Base-by-base conservation (phyloP, 2,888 invertebrate genomes). In the Creontiades dilutus region DNA sequence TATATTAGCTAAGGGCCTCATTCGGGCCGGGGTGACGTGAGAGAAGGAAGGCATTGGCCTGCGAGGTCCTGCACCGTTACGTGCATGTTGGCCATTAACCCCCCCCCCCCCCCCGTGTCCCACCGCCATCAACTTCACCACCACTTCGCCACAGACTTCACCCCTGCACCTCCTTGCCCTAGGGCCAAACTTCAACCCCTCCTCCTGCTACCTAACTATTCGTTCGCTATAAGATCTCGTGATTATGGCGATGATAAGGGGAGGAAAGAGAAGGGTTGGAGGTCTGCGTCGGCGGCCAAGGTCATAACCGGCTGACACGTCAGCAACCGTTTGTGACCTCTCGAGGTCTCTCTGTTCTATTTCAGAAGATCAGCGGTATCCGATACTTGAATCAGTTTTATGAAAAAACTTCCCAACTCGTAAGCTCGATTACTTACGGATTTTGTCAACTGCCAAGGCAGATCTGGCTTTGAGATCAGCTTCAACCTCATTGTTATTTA, bases 51-150 rank as follows among this genome's bases (percentile, higher is more conserved):
- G 82, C 82, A 82, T 82, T 82, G 82, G 82, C 82, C 82, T 82
- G 82, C 48, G 52, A 82, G 52, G 82, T 52, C 82, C 82, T 82
- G 82, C 82, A 82, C 82, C 52, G 82, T 82, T 82, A 82, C 82
- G 82, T 82, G 82, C 82, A 47, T 27, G 47, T 82, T 52, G 48
- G 82, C 82, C 82, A 52, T 82, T 82, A 82, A 52, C 13, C 19
- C 13, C 52, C 52, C 23, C 27, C 82, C 47, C 82, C 52, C 81
- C 81, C 48, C 47, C n/a, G n/a, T n/a, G n/a, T n/a, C n/a, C 46
- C 81, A 9, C 46, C 9, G 0, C 37, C 76, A n/a, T n/a, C 28
- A 27, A 14, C n/a, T 19, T 19, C 61, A 19, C 61, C 57, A 13
- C 12, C n/a, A 61, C 19, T 19, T 19, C 16, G 0, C 61, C 61